Percentiles rank a stretch among this genome's conserved stretches.
phyloP scores from a whole-genome alignment of 1,140 invertebrate species.

The Temnothorax longispinosus region DNA sequence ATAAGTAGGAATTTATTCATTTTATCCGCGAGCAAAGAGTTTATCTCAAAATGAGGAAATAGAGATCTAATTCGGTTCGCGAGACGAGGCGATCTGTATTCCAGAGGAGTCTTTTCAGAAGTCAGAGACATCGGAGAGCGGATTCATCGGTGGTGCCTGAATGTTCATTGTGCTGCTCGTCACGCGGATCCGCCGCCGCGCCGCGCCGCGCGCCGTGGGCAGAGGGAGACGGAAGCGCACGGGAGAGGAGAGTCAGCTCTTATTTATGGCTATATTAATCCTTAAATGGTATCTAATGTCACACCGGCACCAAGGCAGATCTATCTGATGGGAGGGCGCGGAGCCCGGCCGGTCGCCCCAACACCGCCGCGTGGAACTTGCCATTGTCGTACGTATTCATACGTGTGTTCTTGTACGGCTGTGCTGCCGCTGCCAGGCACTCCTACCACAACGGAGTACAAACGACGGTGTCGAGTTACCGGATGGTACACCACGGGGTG shows the following conservation, averaged over 20 bases:
- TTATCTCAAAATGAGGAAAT: not conserved
- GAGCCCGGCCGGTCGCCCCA: slow-evolving; percentile 31
- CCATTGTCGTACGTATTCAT: slow-evolving; percentile 85
- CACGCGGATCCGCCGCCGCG: slow-evolving; percentile 65
- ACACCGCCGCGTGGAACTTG: slow-evolving; percentile 80
- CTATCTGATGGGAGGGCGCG: slow-evolving; percentile 78
- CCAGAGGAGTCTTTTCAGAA: slow-evolving; percentile 22
- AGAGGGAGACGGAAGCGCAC: slow-evolving; percentile 39
- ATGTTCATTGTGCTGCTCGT: slow-evolving; percentile 73
- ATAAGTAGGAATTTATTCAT: not conserved
- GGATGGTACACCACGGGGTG: slow-evolving; percentile 85
- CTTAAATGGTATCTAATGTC: slow-evolving; percentile 86
- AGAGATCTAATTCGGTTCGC: not conserved
- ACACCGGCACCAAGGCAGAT: slow-evolving; percentile 80
- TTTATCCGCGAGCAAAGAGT: not conserved
- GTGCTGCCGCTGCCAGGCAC: slow-evolving; percentile 80
- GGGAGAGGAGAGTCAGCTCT: slow-evolving; percentile 76
- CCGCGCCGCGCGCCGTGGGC: not conserved
- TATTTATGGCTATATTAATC: slow-evolving; percentile 87
- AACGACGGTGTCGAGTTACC: slow-evolving; percentile 86
- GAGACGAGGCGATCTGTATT: not conserved
- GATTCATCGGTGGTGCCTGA: slow-evolving; percentile 66
- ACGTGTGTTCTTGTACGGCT: slow-evolving; percentile 82
- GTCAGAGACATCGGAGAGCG: slow-evolving; percentile 12
- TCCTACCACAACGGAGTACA: slow-evolving; percentile 82